Conservation (phyloP, 2,113 vertebrate species). For the Clinocottus analis region DNA sequence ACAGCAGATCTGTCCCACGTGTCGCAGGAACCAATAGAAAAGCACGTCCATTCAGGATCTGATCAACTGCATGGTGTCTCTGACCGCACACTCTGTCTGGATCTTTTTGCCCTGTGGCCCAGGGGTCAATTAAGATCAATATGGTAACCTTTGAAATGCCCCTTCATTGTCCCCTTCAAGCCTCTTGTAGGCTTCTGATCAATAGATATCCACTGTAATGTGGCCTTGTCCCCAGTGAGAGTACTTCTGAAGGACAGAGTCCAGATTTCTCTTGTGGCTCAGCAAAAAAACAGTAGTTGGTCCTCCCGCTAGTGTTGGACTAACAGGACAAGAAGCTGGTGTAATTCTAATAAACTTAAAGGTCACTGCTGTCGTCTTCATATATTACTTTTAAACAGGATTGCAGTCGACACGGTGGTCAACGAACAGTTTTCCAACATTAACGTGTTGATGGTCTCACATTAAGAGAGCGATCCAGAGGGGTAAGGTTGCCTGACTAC, state of each 20-base stretch:
- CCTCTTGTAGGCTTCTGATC: constrained; percentile 38
- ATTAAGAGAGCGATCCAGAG: constrained; percentile 47
- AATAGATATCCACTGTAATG: constrained; percentile 47
- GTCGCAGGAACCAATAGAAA: constrained; percentile 29
- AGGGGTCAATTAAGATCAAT: constrained; percentile 57
- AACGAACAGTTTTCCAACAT: constrained; percentile 49
- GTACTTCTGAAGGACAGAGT: constrained; percentile 44
- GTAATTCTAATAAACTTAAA: constrained; percentile 68
- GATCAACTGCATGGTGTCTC: not conserved
- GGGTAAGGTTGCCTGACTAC: constrained; percentile 61
- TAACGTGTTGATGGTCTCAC: constrained; percentile 46
- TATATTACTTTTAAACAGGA: constrained; percentile 33
- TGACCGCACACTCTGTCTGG: constrained; percentile 2
- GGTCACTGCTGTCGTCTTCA: constrained; percentile 67
- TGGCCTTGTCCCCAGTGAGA: constrained; percentile 30
- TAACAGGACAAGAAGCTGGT: constrained; percentile 37
- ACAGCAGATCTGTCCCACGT: constrained; percentile 41
- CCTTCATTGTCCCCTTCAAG: constrained; percentile 20
- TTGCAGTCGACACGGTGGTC: constrained; percentile 42
- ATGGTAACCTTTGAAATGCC: constrained; percentile 25
- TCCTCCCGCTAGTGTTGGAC: constrained; percentile 34
- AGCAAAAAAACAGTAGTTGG: constrained; percentile 36
- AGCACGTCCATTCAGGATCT: not conserved
- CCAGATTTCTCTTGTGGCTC: constrained; percentile 27
- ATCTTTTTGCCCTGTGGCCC: constrained; percentile 9